Base-by-base conservation (phyloP, 2,888 invertebrate species). In the Cheilosia soror region DNA sequence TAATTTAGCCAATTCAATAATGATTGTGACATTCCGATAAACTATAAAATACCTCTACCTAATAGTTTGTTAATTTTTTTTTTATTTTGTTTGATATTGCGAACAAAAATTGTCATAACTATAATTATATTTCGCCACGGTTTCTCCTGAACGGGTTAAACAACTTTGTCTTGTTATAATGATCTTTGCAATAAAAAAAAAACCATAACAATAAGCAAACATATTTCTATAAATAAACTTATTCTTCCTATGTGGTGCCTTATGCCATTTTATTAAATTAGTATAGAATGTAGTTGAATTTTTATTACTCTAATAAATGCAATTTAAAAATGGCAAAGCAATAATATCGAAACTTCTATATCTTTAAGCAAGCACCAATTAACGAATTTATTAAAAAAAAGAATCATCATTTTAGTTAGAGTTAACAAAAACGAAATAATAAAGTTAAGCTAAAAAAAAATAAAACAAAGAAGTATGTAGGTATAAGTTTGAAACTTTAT, bases 231-330 rank as follows among this genome's bases (percentile, higher is more conserved):
- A 33, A 49, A 33, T 72, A 72, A 60, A 60, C 71, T 40, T 71
- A 20, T 71, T 72, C 71, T 72, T 72, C 71, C 71, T 72, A n/a
- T 60, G 60, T 60, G 71, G 71, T 72, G 71, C 71, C 71, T 72
- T 72, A 72, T 60, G 71, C 71, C 71, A 72, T 29, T 60, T 47
- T 33, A 53, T 40, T 11, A 51, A 42, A 65, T 51, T 65, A 65
- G 33, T 49, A 51, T 49, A 49, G n/a, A 51, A 65, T 20, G 13
- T 65, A 49, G 49, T 65, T 47, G 20, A 49, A 33, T 37, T 65
- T 37, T 33, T 20, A 65, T 5, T 20, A 27, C 25, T 25, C 37
- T 37, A 37, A 51, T 5, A 65, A 33, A 11, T 51, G 31, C 25
- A 47, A 62, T 27, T 49, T 20, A 7, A 60, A 44, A 49, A 62